Conservation (phyloP, 2,113 vertebrate genomes). For the Anarhynchus alexandrinus region DNA sequence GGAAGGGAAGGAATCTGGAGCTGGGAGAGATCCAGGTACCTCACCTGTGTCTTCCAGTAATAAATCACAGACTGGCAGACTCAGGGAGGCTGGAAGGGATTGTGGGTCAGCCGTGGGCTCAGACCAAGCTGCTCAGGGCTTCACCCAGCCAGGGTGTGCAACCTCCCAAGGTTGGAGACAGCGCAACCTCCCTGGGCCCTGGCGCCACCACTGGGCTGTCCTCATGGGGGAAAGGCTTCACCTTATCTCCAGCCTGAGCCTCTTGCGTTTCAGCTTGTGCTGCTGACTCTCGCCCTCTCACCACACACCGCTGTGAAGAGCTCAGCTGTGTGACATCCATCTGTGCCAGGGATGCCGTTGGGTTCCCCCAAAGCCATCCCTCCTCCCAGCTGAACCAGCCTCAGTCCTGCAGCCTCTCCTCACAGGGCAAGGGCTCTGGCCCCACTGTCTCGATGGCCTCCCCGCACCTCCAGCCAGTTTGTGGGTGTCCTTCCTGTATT, state of each 20-base stretch:
- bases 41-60: not conserved
- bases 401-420: fast-evolving
- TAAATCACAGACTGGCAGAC: not conserved
- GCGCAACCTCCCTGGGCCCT: not conserved
- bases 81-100: not conserved
- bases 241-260: not conserved
- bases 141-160: not conserved
- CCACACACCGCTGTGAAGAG: fast-evolving
- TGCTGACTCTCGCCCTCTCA: fast-evolving
- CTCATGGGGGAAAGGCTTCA: not conserved
- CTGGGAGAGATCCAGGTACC: not conserved
- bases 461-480: fast-evolving
- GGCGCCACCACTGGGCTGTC: fast-evolving
- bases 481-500: not conserved
- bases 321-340: fast-evolving
- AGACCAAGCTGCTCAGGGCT: not conserved
- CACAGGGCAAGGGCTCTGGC: fast-evolving
- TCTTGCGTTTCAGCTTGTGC: not conserved
- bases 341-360: fast-evolving
- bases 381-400: not conserved
- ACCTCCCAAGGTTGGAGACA: not conserved
- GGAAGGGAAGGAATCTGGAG: not conserved
- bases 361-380: fast-evolving
- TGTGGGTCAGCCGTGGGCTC: not conserved
- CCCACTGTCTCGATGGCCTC: fast-evolving